Percentiles rank a stretch among this genome's conserved stretches.
phyloP scores from a whole-genome alignment of 2,797 vertebrate genomes.

The Smutsia gigantea region DNA sequence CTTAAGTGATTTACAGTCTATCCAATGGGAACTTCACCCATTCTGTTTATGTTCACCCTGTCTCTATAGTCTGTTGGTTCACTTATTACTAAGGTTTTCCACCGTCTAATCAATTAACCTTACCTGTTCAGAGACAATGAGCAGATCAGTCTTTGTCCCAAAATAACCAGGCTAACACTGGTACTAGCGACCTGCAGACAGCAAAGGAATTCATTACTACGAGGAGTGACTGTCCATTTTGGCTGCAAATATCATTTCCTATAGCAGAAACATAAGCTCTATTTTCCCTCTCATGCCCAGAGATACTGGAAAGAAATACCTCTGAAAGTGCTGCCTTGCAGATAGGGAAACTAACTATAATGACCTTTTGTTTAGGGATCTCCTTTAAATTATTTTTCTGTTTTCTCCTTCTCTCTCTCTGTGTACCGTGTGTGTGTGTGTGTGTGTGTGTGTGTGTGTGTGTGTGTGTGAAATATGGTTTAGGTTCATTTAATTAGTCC shows the following conservation, averaged over 20 bases:
- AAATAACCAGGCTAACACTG: constrained; percentile 82
- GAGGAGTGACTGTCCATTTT: not conserved
- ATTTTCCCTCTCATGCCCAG: not conserved
- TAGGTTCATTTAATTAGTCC: not conserved
- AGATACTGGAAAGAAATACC: not conserved
- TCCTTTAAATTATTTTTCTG: not conserved
- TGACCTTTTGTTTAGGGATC: not conserved
- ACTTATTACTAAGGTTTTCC: not conserved
- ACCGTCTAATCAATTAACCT: constrained; percentile 37
- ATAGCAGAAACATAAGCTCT: not conserved
- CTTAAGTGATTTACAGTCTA: not conserved
- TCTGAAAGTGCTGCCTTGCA: not conserved
- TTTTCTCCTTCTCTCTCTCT: not conserved
- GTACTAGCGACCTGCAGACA: constrained; percentile 82
- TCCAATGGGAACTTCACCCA: not conserved
- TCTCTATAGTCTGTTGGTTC: not conserved
- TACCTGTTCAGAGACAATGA: constrained; percentile 87
- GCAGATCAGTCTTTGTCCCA: constrained; percentile 84
- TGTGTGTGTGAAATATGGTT: not conserved
- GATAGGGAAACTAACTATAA: not conserved
- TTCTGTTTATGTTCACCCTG: not conserved
- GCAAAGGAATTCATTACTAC: constrained; percentile 57
- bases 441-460: not conserved
- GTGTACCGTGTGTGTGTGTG: not conserved
- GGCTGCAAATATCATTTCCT: not conserved